phyloP scores from a whole-genome alignment of 1,140 invertebrate species.

The Manduca sexta region DNA sequence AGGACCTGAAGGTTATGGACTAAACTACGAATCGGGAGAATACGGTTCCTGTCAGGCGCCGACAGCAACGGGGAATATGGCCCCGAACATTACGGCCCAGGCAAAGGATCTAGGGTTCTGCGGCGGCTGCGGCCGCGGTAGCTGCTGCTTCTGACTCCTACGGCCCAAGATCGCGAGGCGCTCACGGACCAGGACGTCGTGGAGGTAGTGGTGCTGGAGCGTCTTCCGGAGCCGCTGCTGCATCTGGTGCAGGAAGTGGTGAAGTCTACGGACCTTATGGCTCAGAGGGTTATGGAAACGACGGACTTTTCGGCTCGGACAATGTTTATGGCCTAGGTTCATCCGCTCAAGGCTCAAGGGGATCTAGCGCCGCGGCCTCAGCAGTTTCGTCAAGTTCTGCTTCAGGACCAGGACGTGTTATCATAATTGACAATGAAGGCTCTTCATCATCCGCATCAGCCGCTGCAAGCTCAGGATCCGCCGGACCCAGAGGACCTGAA shows the following conservation, averaged over 20 bases:
- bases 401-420: too few relatives aligned
- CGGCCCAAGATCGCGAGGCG: not conserved
- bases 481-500: not conserved
- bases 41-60: too few relatives aligned
- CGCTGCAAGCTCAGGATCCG: not conserved
- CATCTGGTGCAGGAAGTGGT: not conserved
- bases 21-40: too few relatives aligned
- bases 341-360: not conserved
- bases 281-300: not conserved
- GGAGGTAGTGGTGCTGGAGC: not conserved
- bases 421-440: too few relatives aligned
- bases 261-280: not conserved
- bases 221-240: not conserved
- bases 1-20: not conserved
- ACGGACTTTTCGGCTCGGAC: not conserved
- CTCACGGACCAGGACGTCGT: not conserved
- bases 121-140: not conserved
- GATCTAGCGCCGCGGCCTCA: conserved; percentile 5
- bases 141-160: not conserved
- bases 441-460: not conserved
- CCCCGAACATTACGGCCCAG: too few relatives aligned
- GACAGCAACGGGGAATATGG: too few relatives aligned
- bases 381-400: not conserved
- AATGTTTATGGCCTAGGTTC: not conserved
- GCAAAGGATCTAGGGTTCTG: too few relatives aligned